phyloP scores from a whole-genome alignment of 2,797 vertebrate genomes.

The Alauda arvensis region DNA sequence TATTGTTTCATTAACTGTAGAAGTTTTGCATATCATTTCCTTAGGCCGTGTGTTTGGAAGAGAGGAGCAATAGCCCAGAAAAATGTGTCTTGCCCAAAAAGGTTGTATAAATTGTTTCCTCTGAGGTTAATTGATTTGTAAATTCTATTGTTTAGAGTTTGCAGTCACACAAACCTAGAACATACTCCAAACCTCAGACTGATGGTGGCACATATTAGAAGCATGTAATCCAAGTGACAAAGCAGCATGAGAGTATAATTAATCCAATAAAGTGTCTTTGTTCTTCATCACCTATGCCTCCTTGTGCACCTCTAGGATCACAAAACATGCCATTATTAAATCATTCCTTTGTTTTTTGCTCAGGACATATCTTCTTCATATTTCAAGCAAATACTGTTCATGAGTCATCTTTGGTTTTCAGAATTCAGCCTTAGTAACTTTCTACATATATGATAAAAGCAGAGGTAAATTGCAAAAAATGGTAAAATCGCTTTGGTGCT shows the following conservation, averaged over 20 bases:
- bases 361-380: neutral
- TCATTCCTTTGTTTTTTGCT: neutral
- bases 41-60: neutral
- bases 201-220: neutral
- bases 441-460: neutral
- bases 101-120: neutral
- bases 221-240: neutral
- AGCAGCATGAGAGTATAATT: neutral
- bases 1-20: neutral
- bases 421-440: neutral
- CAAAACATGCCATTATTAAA: neutral
- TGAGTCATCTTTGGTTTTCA: neutral
- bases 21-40: neutral
- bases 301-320: neutral
- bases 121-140: neutral
- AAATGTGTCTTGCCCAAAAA: neutral
- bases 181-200: neutral
- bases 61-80: neutral
- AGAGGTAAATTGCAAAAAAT: neutral
- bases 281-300: neutral
- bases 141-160: neutral
- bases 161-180: neutral
- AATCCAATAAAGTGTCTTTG: neutral
- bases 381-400: neutral
- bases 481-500: neutral